A percentile compares a stretch with the other conserved stretches of the same genome.
These are phyloP conservation scores for Eilema griseolum DNA, from an alignment of 2,888 invertebrate species.

Conservation along the genomic window DNA sequence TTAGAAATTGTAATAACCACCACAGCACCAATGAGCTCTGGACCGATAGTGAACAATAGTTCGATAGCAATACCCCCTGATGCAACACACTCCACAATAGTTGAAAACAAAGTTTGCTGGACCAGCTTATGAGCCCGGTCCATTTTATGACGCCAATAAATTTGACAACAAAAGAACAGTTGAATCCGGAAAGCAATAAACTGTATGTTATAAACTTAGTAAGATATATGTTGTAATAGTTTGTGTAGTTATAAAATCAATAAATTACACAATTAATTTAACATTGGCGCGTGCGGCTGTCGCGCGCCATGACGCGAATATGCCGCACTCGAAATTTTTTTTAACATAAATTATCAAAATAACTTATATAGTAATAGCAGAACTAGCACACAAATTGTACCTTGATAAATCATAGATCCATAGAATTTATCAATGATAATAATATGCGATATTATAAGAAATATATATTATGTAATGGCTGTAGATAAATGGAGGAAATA, in stretches of 20 bases:
- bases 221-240: constrained; percentile 23
- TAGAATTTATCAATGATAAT: no score
- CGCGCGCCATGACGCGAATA: no score
- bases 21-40: not conserved
- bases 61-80: constrained; percentile 30
- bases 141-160: constrained; percentile 48
- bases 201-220: constrained; percentile 36
- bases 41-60: constrained; percentile 11
- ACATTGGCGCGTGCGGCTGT: no score
- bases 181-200: constrained; percentile 39
- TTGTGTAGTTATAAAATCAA: not conserved
- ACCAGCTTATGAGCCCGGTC: constrained; percentile 36
- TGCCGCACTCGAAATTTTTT: no score
- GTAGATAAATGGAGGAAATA: no score
- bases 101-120: constrained; percentile 42
- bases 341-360: no score
- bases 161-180: constrained; percentile 46
- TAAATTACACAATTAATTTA: not conserved
- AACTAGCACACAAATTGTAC: no score
- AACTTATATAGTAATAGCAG: no score
- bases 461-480: no score
- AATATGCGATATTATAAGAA: no score
- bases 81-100: constrained; percentile 31
- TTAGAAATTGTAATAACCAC: not conserved
- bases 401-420: no score